A percentile compares a stretch with the other conserved stretches of the same genome.
These are phyloP conservation scores for Sipha flava DNA, from an alignment of 1,140 invertebrate species.

Conservation along the genomic window DNA sequence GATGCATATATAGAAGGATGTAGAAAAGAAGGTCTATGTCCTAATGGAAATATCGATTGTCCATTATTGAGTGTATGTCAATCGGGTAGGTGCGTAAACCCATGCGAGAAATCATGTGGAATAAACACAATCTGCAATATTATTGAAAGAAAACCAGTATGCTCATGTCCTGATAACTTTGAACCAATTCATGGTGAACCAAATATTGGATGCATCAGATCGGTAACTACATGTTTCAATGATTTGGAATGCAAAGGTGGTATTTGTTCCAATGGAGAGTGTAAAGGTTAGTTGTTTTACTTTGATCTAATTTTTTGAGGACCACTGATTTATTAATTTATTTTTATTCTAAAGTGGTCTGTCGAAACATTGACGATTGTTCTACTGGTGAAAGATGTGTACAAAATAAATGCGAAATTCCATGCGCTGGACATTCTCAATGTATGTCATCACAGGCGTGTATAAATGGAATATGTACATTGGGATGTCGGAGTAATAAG, in stretches of 20 bases:
- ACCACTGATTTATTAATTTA: not conserved
- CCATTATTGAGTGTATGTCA: conserved; percentile 58
- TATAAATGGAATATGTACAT: conserved; percentile 51
- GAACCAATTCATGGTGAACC: conserved; percentile 50
- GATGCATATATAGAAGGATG: conserved; percentile 61
- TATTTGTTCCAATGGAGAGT: conserved; percentile 72
- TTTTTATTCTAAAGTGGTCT: conserved; percentile 52
- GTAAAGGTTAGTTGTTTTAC: conserved; percentile 48
- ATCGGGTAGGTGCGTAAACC: conserved; percentile 68
- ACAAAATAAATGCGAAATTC: conserved; percentile 64
- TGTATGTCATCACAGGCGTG: conserved; percentile 68
- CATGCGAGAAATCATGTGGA: conserved; percentile 66
- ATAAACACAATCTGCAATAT: conserved; percentile 73
- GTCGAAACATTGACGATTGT: conserved; percentile 67
- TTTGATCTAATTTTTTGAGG: not conserved
- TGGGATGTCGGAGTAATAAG: conserved; percentile 65
- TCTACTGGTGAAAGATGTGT: conserved; percentile 68
- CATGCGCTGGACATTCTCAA: conserved; percentile 69
- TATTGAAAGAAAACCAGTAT: conserved; percentile 69
- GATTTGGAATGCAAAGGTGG: conserved; percentile 69
- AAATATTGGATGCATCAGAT: conserved; percentile 51
- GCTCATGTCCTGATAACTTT: conserved; percentile 58
- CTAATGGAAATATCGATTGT: conserved; percentile 48
- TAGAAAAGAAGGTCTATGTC: conserved; percentile 42
- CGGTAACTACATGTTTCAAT: conserved; percentile 47